A percentile compares a stretch with the other conserved stretches of the same genome.
phyloP scores from a whole-genome alignment of 2,888 invertebrate species.

The Macropis europaea region DNA sequence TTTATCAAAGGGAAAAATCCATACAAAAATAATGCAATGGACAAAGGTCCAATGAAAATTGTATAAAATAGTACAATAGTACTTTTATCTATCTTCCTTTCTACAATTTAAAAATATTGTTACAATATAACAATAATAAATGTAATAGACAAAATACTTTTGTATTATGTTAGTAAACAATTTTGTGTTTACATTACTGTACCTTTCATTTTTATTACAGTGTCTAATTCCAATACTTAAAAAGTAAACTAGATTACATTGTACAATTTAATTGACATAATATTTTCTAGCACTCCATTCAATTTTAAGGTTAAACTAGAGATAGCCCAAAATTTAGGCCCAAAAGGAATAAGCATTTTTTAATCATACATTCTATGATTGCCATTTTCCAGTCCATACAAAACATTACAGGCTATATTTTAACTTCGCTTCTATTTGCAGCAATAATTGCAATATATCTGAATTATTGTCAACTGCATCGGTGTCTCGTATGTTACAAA shows the following conservation, averaged over 20 bases:
- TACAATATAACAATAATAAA: background rate
- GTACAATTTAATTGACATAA: background rate
- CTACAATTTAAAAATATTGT: conserved; percentile 26
- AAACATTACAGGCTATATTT: background rate
- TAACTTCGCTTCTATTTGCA: background rate
- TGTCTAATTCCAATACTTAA: background rate
- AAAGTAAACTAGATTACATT: background rate
- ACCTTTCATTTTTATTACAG: conserved; percentile 13
- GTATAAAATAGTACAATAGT: conserved; percentile 61
- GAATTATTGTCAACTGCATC: background rate
- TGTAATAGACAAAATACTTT: background rate
- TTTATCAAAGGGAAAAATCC: conserved; percentile 84
- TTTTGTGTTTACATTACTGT: background rate
- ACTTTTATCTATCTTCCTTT: conserved; percentile 19
- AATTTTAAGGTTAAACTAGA: conserved; percentile 21
- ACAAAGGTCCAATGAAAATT: conserved; percentile 63
- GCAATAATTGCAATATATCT: background rate
- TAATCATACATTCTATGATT: background rate
- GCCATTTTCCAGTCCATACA: background rate
- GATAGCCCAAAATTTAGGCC: background rate
- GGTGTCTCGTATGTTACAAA: background rate
- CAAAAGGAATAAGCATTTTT: background rate
- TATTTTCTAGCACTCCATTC: background rate
- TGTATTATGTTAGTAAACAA: background rate
- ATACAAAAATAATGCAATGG: conserved; percentile 81